Conservation (phyloP, 2,797 vertebrate genomes). For the Spondyliosoma cantharus region DNA sequence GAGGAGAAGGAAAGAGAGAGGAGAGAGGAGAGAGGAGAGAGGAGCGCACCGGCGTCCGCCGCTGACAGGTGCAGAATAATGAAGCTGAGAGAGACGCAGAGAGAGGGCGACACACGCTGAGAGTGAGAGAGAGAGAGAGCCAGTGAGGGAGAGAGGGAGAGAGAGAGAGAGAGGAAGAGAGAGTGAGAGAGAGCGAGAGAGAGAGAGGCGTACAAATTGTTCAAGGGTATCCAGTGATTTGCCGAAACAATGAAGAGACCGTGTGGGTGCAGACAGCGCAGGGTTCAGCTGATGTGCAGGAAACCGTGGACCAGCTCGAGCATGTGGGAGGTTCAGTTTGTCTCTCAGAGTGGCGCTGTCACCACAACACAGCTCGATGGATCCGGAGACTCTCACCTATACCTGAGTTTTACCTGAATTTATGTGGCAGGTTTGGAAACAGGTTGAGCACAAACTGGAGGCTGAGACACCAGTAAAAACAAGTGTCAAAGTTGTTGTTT, state of each 20-base stretch:
- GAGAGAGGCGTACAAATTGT: conserved; percentile 21
- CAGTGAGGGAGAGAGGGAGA: conserved; percentile 15
- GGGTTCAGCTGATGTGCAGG: conserved; percentile 52
- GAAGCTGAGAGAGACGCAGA: conserved; percentile 47
- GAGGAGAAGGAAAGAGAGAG: conserved; percentile 3
- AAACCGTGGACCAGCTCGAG: conserved; percentile 8
- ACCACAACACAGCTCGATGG: conserved; percentile 16
- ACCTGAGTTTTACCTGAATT: neutral
- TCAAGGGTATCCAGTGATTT: conserved; percentile 65
- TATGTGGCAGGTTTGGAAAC: neutral
- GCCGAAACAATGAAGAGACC: conserved; percentile 61
- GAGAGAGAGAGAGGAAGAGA: conserved; percentile 10
- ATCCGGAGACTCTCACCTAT: neutral
- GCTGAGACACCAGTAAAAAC: neutral
- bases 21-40: conserved; percentile 33
- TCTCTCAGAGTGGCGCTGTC: conserved; percentile 25
- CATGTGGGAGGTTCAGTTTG: conserved; percentile 65
- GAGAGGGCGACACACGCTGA: neutral
- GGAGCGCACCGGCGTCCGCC: conserved; percentile 50
- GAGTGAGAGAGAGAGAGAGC: neutral
- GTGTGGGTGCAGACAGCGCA: conserved; percentile 66
- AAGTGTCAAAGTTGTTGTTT: conserved; percentile 3
- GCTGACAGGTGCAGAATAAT: conserved; percentile 72
- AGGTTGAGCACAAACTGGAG: neutral
- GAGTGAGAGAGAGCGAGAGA: conserved; percentile 25